These are phyloP conservation scores for Phaethornis superciliosus DNA, from an alignment of 2,113 vertebrate species.

Conservation along the genomic window DNA sequence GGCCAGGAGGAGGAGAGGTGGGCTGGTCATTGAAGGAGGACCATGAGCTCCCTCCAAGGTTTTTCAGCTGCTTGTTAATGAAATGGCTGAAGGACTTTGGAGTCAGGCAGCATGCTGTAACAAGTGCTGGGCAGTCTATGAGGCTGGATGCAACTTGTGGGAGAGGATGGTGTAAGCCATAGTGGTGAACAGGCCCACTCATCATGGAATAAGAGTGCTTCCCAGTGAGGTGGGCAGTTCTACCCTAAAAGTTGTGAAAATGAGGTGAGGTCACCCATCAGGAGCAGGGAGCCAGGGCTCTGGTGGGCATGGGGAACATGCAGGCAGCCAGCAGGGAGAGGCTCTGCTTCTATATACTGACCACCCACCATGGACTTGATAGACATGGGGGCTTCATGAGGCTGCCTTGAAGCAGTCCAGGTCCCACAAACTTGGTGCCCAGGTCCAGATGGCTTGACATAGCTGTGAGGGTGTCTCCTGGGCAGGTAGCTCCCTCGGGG, in stretches of 20 bases:
- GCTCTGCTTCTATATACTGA: neutral
- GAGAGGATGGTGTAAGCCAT: rapidly evolving
- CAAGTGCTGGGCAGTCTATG: neutral
- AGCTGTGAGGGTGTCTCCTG: neutral
- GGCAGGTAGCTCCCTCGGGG: neutral
- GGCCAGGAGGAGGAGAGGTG: rapidly evolving
- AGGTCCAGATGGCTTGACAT: neutral
- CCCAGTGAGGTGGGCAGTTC: rapidly evolving
- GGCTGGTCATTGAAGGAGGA: neutral
- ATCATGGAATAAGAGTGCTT: rapidly evolving
- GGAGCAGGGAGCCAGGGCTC: neutral
- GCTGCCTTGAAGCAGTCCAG: neutral
- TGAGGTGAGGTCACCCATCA: rapidly evolving
- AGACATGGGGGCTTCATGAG: rapidly evolving
- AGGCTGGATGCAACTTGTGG: neutral
- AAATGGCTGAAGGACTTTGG: neutral
- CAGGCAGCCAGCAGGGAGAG: neutral
- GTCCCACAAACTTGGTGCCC: rapidly evolving
- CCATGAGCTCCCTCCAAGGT: neutral
- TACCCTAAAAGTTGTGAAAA: neutral
- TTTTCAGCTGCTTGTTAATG: neutral
- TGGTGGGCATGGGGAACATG: neutral
- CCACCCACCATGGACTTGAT: rapidly evolving
- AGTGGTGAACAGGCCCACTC: neutral
- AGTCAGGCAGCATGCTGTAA: neutral